Conservation (phyloP, 2,888 invertebrate species). For the Odontocolon sp. region DNA sequence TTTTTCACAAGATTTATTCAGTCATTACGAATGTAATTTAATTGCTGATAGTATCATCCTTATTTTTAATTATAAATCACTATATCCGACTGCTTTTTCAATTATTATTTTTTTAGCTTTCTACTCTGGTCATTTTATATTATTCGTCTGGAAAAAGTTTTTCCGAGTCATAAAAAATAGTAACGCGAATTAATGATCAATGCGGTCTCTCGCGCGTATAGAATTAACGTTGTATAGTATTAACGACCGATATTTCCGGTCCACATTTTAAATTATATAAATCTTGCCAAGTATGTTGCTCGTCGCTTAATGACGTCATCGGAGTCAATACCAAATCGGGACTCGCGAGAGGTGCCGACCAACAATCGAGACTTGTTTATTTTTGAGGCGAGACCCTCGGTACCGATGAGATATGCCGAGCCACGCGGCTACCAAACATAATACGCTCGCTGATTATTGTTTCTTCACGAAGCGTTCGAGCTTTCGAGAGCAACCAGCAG, state of each 20-base stretch:
- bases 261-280: neutral
- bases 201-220: too few relatives aligned
- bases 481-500: neutral
- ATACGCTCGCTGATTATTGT: neutral
- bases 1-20: too few relatives aligned
- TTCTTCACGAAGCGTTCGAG: neutral
- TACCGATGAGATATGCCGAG: neutral
- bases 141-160: too few relatives aligned
- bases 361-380: neutral
- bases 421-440: neutral
- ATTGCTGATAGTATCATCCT: too few relatives aligned
- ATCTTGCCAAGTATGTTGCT: neutral
- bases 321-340: neutral
- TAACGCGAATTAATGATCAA: neutral
- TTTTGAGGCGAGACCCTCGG: neutral
- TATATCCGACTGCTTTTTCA: too few relatives aligned
- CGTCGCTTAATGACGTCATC: neutral
- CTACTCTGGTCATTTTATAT: too few relatives aligned
- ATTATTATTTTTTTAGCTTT: too few relatives aligned
- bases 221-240: neutral
- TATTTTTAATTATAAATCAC: too few relatives aligned
- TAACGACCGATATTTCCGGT: neutral
- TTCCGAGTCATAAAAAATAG: too few relatives aligned
- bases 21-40: too few relatives aligned
- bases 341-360: neutral